A percentile compares a stretch with the other conserved stretches of the same genome.
These are phyloP conservation scores for Crocallis elinguaria DNA, from an alignment of 2,888 invertebrate genomes.

Conservation along the genomic window DNA sequence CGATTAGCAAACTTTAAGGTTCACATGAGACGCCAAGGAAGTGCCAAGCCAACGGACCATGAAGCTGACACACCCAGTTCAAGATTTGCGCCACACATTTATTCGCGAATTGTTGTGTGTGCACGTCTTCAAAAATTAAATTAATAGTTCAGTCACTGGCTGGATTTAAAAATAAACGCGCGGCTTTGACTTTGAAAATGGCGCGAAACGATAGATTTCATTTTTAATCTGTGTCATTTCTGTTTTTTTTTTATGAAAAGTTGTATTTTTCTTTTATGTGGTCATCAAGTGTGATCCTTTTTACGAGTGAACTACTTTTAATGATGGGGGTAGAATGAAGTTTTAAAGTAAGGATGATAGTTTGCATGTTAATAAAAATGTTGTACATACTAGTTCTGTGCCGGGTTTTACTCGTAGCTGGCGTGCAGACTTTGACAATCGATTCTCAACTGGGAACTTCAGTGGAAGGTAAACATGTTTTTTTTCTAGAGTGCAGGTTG, in stretches of 20 bases:
- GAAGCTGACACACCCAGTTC: constrained; percentile 67
- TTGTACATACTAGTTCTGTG: constrained; percentile 66
- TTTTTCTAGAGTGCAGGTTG: background rate
- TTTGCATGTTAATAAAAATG: constrained; percentile 63
- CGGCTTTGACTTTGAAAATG: constrained; percentile 22
- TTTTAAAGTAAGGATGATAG: constrained; percentile 43
- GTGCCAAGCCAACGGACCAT: constrained; percentile 63
- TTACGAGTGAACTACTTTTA: background rate
- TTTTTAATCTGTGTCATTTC: constrained; percentile 12
- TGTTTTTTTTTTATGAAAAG: constrained; percentile 5
- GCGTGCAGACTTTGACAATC: constrained; percentile 72
- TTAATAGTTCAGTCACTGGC: constrained; percentile 23
- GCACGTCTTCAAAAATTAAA: constrained; percentile 61
- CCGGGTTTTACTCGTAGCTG: constrained; percentile 68
- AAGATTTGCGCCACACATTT: constrained; percentile 69
- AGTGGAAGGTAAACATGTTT: constrained; percentile 68
- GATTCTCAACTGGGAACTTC: constrained; percentile 78
- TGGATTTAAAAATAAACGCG: constrained; percentile 11
- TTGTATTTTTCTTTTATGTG: constrained; percentile 6
- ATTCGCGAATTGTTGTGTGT: constrained; percentile 69
- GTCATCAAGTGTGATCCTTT: constrained; percentile 6
- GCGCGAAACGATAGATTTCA: constrained; percentile 6
- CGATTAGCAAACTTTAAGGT: constrained; percentile 69
- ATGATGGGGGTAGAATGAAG: constrained; percentile 10
- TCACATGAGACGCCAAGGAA: constrained; percentile 71